Base-by-base conservation (phyloP, 2,797 vertebrate genomes). In the Pithecia hirsuta region DNA sequence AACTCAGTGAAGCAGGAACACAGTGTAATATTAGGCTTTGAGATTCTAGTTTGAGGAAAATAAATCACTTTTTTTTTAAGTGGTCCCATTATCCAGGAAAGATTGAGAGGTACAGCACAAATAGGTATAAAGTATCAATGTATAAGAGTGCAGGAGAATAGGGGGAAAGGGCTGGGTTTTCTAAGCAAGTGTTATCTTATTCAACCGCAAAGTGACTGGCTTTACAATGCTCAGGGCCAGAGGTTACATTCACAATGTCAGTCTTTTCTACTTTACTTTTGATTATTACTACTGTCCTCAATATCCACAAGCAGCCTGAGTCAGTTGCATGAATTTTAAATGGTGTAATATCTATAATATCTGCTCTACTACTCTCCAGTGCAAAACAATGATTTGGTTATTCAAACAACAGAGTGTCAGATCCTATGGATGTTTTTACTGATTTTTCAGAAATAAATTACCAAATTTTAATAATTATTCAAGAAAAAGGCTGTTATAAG, bases 21-120 rank as follows among this genome's bases (percentile, higher is more conserved):
- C 26, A 64, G 36, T 96, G 44, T 83, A 89, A 64, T 76, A 81
- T 24, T 72, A 76, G 15, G 30, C 90, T 89, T 92, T 89, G 36
- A 95, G 97, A 97, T 85, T 93, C 83, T 88, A 88, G 24, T 89
- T 88, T 84, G 36, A 94, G 57, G 28, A 96, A 67, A 17, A 96
- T 28, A 26, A 92, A 78, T 5, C 46, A 8, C 17, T 39, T 80
- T 64, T 72, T 12, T 24, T 85, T 59, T 11, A 96, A 92, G 8
- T 67, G 7, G 59, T 84, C 80, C 39, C 12, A 75, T 57, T 74
- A 75, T 85, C 36, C 61, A 87, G 67, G 81, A 90, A 94, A 84
- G 81, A 83, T 46, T 28, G 41, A 33, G 33, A 86, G 26, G 11
- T 24, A 24, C 15, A 26, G 52, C 55, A 87, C 14, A 28, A 86